phyloP scores from a whole-genome alignment of 1,140 invertebrate genomes.

The Cheumatopsyche charites region DNA sequence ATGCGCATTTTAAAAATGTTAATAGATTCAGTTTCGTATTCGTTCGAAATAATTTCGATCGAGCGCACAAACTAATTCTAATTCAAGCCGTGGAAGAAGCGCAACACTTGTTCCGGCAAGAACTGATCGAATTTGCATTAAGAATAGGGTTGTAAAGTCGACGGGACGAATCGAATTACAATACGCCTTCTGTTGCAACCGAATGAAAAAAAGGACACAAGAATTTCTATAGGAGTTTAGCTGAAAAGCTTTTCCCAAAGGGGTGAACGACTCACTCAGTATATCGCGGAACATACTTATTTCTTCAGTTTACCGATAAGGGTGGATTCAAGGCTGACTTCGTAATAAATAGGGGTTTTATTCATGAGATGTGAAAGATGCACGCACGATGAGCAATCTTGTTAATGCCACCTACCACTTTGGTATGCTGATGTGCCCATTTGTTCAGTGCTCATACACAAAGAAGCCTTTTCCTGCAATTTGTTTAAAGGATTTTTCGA shows the following conservation, averaged over 20 bases:
- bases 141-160: slow-evolving; percentile 21
- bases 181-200: neutral
- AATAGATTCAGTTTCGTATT: too few species aligned
- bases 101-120: neutral
- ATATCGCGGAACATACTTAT: too few species aligned
- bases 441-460: slow-evolving; percentile 14
- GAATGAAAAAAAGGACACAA: neutral
- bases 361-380: slow-evolving; percentile 19
- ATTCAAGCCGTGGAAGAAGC: neutral
- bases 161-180: slow-evolving; percentile 21
- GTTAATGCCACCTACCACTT: slow-evolving; percentile 23
- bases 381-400: slow-evolving; percentile 10
- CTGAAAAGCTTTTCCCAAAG: neutral
- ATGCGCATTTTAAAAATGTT: too few species aligned
- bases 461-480: neutral
- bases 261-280: neutral
- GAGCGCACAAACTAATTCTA: neutral
- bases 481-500: neutral
- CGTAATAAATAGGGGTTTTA: slow-evolving; percentile 18
- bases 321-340: too few species aligned
- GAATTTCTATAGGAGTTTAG: slow-evolving; percentile 7
- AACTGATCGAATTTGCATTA: slow-evolving; percentile 25
- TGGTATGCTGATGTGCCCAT: slow-evolving; percentile 31
- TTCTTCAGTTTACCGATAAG: too few species aligned
- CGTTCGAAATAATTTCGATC: neutral